Percentiles rank a stretch among this genome's conserved stretches.
Evolutionary conservation across 1,140 invertebrate species (phyloP).

Genomic region (Eulimnadia texana): DNA sequence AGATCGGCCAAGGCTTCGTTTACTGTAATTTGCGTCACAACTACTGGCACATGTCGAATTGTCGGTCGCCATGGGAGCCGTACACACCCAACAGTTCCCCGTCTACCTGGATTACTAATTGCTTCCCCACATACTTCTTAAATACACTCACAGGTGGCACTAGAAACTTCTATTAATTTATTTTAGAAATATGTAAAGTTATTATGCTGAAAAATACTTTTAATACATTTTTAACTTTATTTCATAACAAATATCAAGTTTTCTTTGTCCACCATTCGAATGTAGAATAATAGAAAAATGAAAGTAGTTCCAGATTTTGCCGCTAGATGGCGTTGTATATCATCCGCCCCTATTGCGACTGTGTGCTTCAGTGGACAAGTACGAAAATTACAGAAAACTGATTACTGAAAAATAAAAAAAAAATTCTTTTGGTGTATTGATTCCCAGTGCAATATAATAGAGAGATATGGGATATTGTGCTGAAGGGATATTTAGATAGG

Average conservation of each 20-base stretch:
- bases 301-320: not conserved
- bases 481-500: slow-evolving; percentile 18
- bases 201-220: too few species aligned
- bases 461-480: too few species aligned
- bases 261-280: too few species aligned
- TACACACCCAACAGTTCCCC: not conserved
- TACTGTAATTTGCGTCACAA: not conserved
- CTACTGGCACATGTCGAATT: not conserved
- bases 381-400: not conserved
- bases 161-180: too few species aligned
- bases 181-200: too few species aligned
- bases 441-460: too few species aligned
- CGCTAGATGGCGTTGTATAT: not conserved
- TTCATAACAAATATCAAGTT: too few species aligned
- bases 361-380: too few species aligned
- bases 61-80: not conserved
- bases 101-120: not conserved
- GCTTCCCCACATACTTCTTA: too few species aligned
- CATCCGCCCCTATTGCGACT: not conserved
- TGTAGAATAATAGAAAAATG: too few species aligned
- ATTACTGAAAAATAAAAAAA: not conserved
- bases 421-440: not conserved
- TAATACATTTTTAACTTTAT: too few species aligned
- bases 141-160: too few species aligned
- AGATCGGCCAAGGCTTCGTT: not conserved